phyloP scores from a whole-genome alignment of 2,113 vertebrate species.

The Neodontobutis hainanensis region DNA sequence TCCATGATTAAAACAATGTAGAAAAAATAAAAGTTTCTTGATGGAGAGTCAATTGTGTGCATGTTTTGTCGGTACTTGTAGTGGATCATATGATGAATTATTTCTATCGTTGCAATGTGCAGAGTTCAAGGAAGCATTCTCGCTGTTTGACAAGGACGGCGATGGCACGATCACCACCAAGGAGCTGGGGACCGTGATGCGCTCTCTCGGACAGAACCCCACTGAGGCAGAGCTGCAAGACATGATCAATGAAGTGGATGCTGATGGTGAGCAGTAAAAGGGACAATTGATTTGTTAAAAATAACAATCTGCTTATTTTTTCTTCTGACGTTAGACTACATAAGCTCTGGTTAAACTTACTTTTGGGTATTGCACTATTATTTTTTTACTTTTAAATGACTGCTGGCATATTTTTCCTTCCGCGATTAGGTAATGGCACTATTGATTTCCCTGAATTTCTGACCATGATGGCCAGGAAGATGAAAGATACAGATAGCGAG shows the following conservation, averaged over 20 bases:
- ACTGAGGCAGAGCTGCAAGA: conserved; percentile 91
- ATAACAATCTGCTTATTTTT: too few relatives aligned
- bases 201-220: conserved; percentile 91
- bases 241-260: conserved; percentile 94
- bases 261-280: conserved; percentile 80
- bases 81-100: background rate
- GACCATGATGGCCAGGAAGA: conserved; percentile 94
- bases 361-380: too few relatives aligned
- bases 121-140: conserved; percentile 95
- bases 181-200: conserved; percentile 90
- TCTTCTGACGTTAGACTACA: too few relatives aligned
- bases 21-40: too few relatives aligned
- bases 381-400: background rate
- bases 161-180: conserved; percentile 93
- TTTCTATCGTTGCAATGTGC: conserved; percentile 23
- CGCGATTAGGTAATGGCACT: conserved; percentile 84
- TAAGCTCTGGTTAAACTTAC: too few relatives aligned
- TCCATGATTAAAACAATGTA: too few relatives aligned
- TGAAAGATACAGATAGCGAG: conserved; percentile 93
- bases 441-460: conserved; percentile 93
- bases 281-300: background rate
- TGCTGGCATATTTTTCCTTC: background rate
- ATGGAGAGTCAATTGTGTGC: too few relatives aligned
- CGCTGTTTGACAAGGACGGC: conserved; percentile 91
- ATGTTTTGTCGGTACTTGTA: too few relatives aligned